Base-by-base conservation (phyloP, 2,113 vertebrate genomes). In the Bubo scandiacus region DNA sequence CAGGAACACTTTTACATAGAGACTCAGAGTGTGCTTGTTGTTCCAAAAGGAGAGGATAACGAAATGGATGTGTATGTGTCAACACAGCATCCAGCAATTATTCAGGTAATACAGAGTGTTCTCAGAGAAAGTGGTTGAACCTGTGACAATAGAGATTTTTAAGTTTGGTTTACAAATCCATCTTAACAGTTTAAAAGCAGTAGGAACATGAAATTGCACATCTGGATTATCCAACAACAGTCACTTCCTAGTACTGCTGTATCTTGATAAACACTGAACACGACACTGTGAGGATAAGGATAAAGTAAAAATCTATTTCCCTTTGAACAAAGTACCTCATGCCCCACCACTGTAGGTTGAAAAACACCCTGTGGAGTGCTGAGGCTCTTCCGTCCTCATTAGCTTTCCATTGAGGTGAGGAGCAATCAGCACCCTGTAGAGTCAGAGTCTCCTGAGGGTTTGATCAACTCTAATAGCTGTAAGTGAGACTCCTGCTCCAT, bases 1-100 rank as follows among this genome's bases (percentile, higher is more conserved):
- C 98, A 98, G 77, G 98, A 98, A 70, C 98, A 98, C 61, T 98
- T 98, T 80, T 98, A 98, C 86, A 97, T 98, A 98, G 98, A 98
- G 88, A 98, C 98, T 42, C 98, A 98, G 42, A 98, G 97, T 81
- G 61, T 98, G 30, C 98, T 98, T 81, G 98, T 27, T 63, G 83
- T 98, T 77, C 98, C 98, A 47, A 98, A 96, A 95, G 97, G 97
- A 91, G 98, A 98, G 58, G 94, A 98, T 93, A 96, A 96, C 95
- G 98, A 98, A 96, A 97, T 98, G 66, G 97, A 98, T 77, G 10
- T 98, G 10, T 98, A 97, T n/a, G 96, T 98, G 45, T 98, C 98
- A 54, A 86, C 97, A 40, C 98, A 98, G 73, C 94, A 97, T 77
- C 98, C 98, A 86, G 98, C 77, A 71, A 8, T 82, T 32, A 42